A percentile compares a stretch with the other conserved stretches of the same genome.
These are phyloP conservation scores for Notolabrus celidotus DNA, from an alignment of 2,797 vertebrate species.

Conservation along the genomic window DNA sequence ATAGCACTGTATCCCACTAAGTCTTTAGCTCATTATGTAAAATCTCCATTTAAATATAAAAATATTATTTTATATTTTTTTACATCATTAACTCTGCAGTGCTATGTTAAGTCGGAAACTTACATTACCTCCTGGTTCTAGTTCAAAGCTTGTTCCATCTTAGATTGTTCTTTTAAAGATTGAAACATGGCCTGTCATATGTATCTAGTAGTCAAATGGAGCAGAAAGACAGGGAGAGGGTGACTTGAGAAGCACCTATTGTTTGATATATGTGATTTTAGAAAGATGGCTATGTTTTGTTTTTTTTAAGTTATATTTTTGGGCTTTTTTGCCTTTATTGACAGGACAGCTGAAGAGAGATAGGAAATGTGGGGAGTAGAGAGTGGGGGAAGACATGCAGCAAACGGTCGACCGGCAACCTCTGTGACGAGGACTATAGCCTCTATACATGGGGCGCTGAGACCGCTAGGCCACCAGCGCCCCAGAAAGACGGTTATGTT, in stretches of 20 bases:
- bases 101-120: not conserved
- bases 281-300: not conserved
- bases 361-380: too few relatives aligned
- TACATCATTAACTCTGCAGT: not conserved
- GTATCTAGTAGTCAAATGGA: not conserved
- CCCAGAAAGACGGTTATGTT: not conserved
- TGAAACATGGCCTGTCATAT: not conserved
- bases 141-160: not conserved
- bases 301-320: too few relatives aligned
- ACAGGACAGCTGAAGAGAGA: too few relatives aligned
- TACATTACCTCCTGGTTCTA: slow-evolving; percentile 1
- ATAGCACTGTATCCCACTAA: not conserved
- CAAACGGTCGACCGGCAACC: too few relatives aligned
- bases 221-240: slow-evolving; percentile 2
- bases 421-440: too few relatives aligned
- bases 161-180: slow-evolving; percentile 1
- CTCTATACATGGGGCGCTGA: too few relatives aligned
- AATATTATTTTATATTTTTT: too few relatives aligned
- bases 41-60: not conserved
- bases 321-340: too few relatives aligned
- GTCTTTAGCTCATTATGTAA: not conserved
- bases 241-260: slow-evolving; percentile 12
- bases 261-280: slow-evolving; percentile 23
- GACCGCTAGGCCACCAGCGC: too few relatives aligned
- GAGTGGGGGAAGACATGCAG: too few relatives aligned